These are phyloP conservation scores for Leucoraja erinaceus DNA, from an alignment of 2,113 vertebrate genomes.

Conservation along the genomic window DNA sequence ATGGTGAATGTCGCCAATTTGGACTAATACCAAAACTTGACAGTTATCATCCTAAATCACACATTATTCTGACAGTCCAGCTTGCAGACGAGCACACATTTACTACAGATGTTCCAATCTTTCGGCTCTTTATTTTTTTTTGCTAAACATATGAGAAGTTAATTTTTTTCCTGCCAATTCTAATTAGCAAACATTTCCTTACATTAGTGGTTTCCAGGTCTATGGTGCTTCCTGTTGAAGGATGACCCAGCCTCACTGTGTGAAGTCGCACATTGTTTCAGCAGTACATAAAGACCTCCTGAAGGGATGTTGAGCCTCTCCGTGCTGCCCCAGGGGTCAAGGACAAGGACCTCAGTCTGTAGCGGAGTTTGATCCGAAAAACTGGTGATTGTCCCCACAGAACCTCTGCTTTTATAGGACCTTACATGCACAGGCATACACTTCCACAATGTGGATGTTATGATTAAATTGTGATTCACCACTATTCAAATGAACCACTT, in stretches of 20 bases:
- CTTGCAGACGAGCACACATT: constrained; percentile 9
- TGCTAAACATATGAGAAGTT: background rate
- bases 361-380: background rate
- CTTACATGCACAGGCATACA: background rate
- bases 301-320: background rate
- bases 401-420: constrained; percentile 15
- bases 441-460: background rate
- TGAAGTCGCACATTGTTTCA: constrained; percentile 24
- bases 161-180: constrained; percentile 32
- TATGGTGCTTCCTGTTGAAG: constrained; percentile 35
- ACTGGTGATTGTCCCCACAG: background rate
- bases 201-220: constrained; percentile 33
- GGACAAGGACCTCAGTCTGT: constrained; percentile 18
- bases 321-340: constrained; percentile 21
- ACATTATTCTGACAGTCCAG: background rate
- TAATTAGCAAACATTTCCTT: constrained; percentile 39
- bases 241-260: background rate
- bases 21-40: background rate
- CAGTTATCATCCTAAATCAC: background rate
- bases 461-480: background rate
- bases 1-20: background rate
- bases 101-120: constrained; percentile 35
- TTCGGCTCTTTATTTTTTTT: background rate
- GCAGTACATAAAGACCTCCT: background rate
- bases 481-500: background rate